A percentile compares a stretch with the other conserved stretches of the same genome.
Conservation (phyloP, 2,888 invertebrate species). For the Parnassius glacialis region DNA sequence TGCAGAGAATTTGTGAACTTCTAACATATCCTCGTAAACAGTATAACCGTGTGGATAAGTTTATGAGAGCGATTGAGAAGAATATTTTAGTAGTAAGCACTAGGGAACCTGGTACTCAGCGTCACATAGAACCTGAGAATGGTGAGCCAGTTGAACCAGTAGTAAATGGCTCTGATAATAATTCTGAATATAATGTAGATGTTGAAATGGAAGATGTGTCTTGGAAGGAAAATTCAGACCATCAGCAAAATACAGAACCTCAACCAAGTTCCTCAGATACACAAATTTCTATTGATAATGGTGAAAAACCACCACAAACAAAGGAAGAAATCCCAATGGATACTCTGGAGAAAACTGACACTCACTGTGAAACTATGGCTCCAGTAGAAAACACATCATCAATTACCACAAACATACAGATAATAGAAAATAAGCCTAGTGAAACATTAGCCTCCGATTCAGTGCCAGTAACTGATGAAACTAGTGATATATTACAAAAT, state of each 20-base stretch:
- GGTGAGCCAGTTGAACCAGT: conserved; percentile 83
- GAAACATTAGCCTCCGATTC: conserved; percentile 4
- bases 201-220: conserved; percentile 79
- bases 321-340: conserved; percentile 67
- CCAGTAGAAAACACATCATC: conserved; percentile 54
- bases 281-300: conserved; percentile 66
- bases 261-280: conserved; percentile 69
- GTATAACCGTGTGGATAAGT: conserved; percentile 97
- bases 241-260: conserved; percentile 54
- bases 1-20: conserved; percentile 97
- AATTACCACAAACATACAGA: conserved; percentile 34
- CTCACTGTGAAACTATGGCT: conserved; percentile 59
- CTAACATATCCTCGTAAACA: conserved; percentile 94
- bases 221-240: conserved; percentile 67
- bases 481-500: conserved; percentile 8
- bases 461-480: conserved; percentile 3
- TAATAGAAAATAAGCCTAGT: conserved; percentile 43
- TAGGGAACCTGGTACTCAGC: conserved; percentile 83
- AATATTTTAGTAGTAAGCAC: conserved; percentile 93
- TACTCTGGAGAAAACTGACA: conserved; percentile 50
- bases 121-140: conserved; percentile 83
- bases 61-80: conserved; percentile 97
- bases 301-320: conserved; percentile 67
- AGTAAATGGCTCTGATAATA: conserved; percentile 82
- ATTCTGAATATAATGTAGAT: conserved; percentile 77